phyloP scores from a whole-genome alignment of 2,113 vertebrate genomes.

The Corythoichthys intestinalis region DNA sequence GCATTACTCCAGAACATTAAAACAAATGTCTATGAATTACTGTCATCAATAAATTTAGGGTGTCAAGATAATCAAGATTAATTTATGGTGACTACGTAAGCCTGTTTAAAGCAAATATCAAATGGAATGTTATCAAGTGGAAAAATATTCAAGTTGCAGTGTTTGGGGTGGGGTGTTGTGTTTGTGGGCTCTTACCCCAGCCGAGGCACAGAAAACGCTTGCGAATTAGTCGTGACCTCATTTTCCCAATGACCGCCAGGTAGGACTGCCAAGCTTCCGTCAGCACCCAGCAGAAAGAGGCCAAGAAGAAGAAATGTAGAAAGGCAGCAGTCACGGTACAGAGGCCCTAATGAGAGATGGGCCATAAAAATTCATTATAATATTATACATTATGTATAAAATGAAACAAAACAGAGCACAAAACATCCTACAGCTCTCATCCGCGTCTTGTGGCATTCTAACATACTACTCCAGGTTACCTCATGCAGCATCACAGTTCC shows the following conservation, averaged over 20 bases:
- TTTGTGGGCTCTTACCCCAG: constrained; percentile 80
- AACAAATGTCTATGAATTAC: neutral
- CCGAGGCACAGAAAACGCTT: constrained; percentile 98
- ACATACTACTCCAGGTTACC: too few species aligned
- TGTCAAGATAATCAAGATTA: too few species aligned
- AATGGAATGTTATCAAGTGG: neutral
- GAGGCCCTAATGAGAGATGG: constrained; percentile 74
- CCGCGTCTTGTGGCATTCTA: too few species aligned
- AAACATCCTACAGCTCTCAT: neutral
- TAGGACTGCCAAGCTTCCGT: constrained; percentile 99
- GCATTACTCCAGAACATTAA: neutral
- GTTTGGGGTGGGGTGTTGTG: neutral
- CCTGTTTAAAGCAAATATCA: neutral
- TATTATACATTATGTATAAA: neutral
- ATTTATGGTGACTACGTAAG: neutral
- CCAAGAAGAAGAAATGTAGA: constrained; percentile 98
- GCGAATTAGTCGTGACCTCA: constrained; percentile 92
- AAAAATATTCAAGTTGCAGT: neutral
- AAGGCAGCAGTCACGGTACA: constrained; percentile 97
- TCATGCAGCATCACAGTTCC: neutral
- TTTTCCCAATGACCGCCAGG: constrained; percentile 95
- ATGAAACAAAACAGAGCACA: neutral
- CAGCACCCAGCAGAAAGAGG: constrained; percentile 99
- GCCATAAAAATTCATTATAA: neutral
- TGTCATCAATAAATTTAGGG: neutral